Conservation (phyloP, 2,888 invertebrate genomes). For the Drosophila subquinaria region DNA sequence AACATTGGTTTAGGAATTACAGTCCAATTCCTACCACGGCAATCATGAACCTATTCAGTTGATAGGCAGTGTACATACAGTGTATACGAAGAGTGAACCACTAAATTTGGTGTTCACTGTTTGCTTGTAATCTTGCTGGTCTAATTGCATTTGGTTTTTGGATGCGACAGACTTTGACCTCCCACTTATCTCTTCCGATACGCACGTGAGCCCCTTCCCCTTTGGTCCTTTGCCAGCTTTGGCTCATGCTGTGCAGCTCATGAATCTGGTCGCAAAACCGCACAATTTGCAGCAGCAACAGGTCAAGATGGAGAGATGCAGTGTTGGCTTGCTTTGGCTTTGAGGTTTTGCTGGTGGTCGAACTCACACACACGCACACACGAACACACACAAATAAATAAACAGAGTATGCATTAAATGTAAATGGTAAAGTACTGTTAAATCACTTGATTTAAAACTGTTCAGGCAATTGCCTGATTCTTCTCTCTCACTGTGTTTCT, state of each 20-base stretch:
- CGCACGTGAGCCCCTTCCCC: not conserved
- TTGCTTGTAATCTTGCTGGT: not conserved
- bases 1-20: too few species aligned
- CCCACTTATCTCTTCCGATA: not conserved
- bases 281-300: slow-evolving; percentile 55
- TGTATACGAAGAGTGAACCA: slow-evolving; percentile 18
- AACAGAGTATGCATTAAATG: slow-evolving; percentile 17
- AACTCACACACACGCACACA: too few species aligned
- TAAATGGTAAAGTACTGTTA: slow-evolving; percentile 34
- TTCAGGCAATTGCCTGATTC: not conserved
- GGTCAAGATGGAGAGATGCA: slow-evolving; percentile 22
- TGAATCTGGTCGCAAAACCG: slow-evolving; percentile 44
- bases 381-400: not conserved
- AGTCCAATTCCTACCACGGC: too few species aligned
- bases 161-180: not conserved
- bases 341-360: slow-evolving; percentile 12
- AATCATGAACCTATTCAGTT: too few species aligned
- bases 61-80: too few species aligned
- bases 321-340: slow-evolving; percentile 6
- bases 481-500: not conserved
- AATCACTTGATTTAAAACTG: slow-evolving; percentile 28
- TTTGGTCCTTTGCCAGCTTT: not conserved
- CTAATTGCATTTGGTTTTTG: not conserved
- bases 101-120: not conserved
- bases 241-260: slow-evolving; percentile 36